Evolutionary conservation across 1,140 invertebrate genomes (phyloP), one percentile per base, ranked within the genome.

Genomic region (Drosophila varians): DNA sequence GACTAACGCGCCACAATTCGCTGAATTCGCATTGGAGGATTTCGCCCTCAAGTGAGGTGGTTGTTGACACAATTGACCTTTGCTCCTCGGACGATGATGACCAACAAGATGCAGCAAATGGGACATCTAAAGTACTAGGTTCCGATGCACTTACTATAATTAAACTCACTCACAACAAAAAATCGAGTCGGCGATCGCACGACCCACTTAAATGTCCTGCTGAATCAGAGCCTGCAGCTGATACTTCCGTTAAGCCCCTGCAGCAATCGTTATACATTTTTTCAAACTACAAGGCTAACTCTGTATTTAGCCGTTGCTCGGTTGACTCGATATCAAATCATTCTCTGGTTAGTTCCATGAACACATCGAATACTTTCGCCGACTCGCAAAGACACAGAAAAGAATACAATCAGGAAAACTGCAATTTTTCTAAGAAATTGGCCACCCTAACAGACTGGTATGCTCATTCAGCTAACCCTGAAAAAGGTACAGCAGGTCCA

Each of bases 61-160:
- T 91, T 31, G 89, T 93, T 8, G 90, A 92, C 25, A 83, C 92
- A 55, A 92, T 93, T 56, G 91, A 93, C 70, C 91, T 93, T 9
- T 93, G 93, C 58, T 93, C 93, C 7, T 93, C 93, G 0, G 93
- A 93, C 26, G 92, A 93, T n/a, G 92, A 93, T 5, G 90, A 77
- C 26, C 58, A 73, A 34, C 34, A 93, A 3, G 90, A 72, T 18
- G 36, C 66, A 23, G 14, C 46, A 19, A 58, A 48, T 16, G n/a
- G 25, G 4, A 46, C 53, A 5, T 36, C 64, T 7, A 64, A 58
- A 61, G 52, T 53, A 16, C 38, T 58, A 43, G 72, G 55, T 18
- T 57, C 58, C 2, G 54, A 78, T 48, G 56, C 45, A 23, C 43
- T 66, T 19, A 49, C 69, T 28, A 52, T 73, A 51, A 77, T 88